phyloP scores from a whole-genome alignment of 2,888 invertebrate species.

The Empis stercorea region DNA sequence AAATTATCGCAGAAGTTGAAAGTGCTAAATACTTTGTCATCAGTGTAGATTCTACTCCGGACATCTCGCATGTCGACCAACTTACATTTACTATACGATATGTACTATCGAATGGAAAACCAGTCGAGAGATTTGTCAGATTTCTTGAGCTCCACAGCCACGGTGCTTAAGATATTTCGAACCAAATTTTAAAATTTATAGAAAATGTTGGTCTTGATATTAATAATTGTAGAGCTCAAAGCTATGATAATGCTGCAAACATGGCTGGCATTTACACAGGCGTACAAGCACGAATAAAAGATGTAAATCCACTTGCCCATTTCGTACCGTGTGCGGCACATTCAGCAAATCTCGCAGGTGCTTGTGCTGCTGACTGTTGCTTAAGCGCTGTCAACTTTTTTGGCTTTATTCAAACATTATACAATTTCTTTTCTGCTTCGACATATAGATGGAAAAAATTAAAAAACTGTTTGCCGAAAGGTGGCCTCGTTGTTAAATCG shows the following conservation, averaged over 20 bases:
- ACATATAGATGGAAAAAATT: conserved; percentile 7
- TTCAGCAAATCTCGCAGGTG: conserved; percentile 22
- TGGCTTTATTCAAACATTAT: conserved; percentile 5
- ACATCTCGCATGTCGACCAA: conserved; percentile 8
- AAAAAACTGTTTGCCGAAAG: neutral
- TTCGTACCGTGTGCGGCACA: conserved; percentile 22
- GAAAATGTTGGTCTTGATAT: conserved; percentile 1
- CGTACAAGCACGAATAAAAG: conserved; percentile 21
- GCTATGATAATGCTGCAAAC: conserved; percentile 18
- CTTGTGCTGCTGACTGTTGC: conserved; percentile 7
- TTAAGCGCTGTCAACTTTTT: conserved; percentile 4
- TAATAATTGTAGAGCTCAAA: conserved; percentile 6
- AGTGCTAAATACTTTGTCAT: conserved; percentile 6
- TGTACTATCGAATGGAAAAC: neutral
- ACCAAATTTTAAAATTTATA: conserved; percentile 16
- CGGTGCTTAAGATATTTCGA: conserved; percentile 8
- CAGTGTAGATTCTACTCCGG: conserved; percentile 9
- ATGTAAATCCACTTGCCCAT: conserved; percentile 19
- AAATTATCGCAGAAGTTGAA: neutral
- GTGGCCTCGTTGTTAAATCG: neutral
- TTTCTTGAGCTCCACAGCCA: conserved; percentile 3
- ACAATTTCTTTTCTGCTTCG: conserved; percentile 7
- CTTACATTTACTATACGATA: conserved; percentile 6
- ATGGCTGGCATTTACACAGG: conserved; percentile 22
- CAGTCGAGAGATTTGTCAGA: conserved; percentile 5